Evolutionary conservation across 2,888 invertebrate genomes (phyloP).

Genomic region (Phanerotoma sp.): DNA sequence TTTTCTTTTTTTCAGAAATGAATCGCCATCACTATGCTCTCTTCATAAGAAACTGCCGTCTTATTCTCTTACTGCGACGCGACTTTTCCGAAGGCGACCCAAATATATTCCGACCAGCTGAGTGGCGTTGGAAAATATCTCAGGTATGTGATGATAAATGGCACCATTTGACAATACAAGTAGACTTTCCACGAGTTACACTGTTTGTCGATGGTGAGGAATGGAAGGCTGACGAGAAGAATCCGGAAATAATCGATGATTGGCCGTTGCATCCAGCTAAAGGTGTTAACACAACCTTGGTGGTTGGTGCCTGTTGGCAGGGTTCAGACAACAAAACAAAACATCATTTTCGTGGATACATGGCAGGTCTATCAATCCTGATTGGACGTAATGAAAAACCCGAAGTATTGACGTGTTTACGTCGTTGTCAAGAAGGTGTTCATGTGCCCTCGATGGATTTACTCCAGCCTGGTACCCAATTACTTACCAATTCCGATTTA

Average conservation of each 20-base stretch:
- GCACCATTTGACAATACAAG: constrained; percentile 97
- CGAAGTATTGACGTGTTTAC: constrained; percentile 73
- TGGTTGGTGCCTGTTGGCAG: constrained; percentile 98
- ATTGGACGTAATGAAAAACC: constrained; percentile 75
- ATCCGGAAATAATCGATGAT: constrained; percentile 97
- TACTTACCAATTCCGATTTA: constrained; percentile 73
- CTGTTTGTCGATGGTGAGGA: constrained; percentile 86
- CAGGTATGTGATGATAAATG: constrained; percentile 97
- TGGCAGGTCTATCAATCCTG: constrained; percentile 82
- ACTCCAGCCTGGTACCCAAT: constrained; percentile 76
- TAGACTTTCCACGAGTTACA: constrained; percentile 88
- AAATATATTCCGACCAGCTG: constrained; percentile 94
- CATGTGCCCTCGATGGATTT: constrained; percentile 73
- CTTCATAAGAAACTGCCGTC: constrained; percentile 94
- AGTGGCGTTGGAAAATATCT: constrained; percentile 97
- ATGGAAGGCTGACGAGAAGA: constrained; percentile 67
- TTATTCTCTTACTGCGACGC: constrained; percentile 85
- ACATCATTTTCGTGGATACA: constrained; percentile 86
- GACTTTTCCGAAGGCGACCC: constrained; percentile 92
- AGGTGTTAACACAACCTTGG: constrained; percentile 89
- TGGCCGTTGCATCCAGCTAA: constrained; percentile 98
- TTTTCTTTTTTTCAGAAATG: constrained; percentile 72
- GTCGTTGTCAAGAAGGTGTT: constrained; percentile 73
- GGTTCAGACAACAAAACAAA: constrained; percentile 88
- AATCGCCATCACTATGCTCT: constrained; percentile 98